Conservation (phyloP, 2,888 invertebrate genomes). For the Eristalis pertinax region DNA sequence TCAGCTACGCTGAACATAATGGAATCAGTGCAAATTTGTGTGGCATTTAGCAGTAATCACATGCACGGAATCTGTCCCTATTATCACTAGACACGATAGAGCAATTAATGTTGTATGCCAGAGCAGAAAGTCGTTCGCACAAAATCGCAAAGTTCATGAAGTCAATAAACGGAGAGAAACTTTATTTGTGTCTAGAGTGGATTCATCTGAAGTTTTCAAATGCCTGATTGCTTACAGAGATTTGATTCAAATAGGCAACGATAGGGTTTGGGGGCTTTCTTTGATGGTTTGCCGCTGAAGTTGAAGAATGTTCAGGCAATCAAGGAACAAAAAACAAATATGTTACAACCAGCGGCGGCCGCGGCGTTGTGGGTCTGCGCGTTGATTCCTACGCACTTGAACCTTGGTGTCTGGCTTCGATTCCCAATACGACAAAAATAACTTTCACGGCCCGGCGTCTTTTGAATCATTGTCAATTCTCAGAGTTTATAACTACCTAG, state of each 20-base stretch:
- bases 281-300: too few relatives aligned
- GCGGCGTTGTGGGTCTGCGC: too few relatives aligned
- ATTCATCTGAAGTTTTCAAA: not conserved
- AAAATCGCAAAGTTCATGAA: not conserved
- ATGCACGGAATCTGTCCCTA: not conserved
- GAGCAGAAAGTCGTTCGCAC: not conserved
- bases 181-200: not conserved
- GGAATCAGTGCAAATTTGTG: not conserved
- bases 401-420: too few relatives aligned
- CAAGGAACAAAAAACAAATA: too few relatives aligned
- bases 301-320: too few relatives aligned
- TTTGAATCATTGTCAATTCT: too few relatives aligned
- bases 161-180: not conserved
- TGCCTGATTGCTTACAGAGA: not conserved
- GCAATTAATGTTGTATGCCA: not conserved
- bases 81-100: not conserved
- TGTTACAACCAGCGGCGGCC: too few relatives aligned
- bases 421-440: too few relatives aligned
- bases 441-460: too few relatives aligned
- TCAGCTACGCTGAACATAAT: not conserved
- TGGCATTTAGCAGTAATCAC: not conserved
- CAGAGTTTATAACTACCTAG: too few relatives aligned
- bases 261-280: too few relatives aligned
- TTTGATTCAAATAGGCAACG: not conserved
- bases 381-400: too few relatives aligned